Evolutionary conservation across 1,140 invertebrate species (phyloP), one percentile per base, ranked within the genome.

Genomic region (Orius insidiosus): DNA sequence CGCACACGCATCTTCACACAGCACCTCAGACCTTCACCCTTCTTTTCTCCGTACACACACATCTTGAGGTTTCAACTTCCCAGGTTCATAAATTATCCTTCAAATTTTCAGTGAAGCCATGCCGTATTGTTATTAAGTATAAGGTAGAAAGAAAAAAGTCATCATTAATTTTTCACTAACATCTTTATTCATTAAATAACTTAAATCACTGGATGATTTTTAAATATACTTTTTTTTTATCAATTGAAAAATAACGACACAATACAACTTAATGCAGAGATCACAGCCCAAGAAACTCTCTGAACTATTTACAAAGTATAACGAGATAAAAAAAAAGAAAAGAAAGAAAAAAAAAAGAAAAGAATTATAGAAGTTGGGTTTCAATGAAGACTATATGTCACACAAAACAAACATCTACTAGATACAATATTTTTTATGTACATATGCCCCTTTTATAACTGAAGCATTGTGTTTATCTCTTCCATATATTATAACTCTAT

Each of bases 181-280:
- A 55, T 55, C 52, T 55, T 55, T 53, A 55, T 52, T 53, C 48
- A 55, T 53, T 53, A 51, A 55, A 55, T 55, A 55, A 55, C 54
- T 55, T 55, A 55, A 55, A 55, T 55, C 54, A 55, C 54, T 55
- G 54, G 52, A 54, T 53, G 54, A 53, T 55, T 55, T 55, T 18
- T 40, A 30, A 30, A 30, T 53, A 49, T 53, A 51, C 51, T 54
- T 51, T 55, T 48, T 53, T 55, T 53, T 55, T 52, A 52, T 55
- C 49, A 53, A 53, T 53, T 53, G 52, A 55, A 55, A 55, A 55
- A 53, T 54, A 54, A 54, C 51, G 53, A 54, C 52, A 54, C 49
- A 53, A 53, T 54, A 54, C 49, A 55, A 55, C 54, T 53, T 55
- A 55, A 55, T 55, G 54, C 54, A 55, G 54, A 55, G 54, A 55